Evolutionary conservation across 2,113 vertebrate species (phyloP).

Genomic region (Physeter macrocephalus): DNA sequence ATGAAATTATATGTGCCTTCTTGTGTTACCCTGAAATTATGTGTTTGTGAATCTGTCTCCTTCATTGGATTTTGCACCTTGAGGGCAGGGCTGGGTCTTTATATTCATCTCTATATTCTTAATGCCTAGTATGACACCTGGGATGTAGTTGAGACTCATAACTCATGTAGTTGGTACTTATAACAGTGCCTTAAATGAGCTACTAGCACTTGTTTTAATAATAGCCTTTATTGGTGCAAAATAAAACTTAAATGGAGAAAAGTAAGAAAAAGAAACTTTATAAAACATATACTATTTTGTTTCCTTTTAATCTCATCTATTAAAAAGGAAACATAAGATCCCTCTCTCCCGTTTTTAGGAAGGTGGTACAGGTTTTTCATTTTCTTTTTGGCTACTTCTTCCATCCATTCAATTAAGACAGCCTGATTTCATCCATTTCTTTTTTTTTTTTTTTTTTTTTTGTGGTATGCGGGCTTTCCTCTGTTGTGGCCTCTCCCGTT

Average conservation of each 20-base stretch:
- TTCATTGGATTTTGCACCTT: not conserved
- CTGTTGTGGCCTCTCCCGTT: no score
- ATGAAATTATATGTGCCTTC: not conserved
- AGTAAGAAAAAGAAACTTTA: not conserved
- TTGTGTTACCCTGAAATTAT: not conserved
- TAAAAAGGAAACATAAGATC: not conserved
- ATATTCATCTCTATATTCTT: not conserved
- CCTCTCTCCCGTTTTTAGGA: not conserved
- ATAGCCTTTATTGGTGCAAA: not conserved
- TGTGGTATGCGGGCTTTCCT: no score
- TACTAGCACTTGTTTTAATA: not conserved
- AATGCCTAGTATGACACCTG: not conserved
- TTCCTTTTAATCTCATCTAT: not conserved
- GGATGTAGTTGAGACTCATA: not conserved
- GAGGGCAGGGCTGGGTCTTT: not conserved
- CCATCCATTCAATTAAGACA: not conserved
- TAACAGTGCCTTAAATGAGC: not conserved
- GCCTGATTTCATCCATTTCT: not conserved
- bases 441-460: no score
- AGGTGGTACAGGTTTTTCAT: not conserved
- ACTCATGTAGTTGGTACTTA: not conserved
- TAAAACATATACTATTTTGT: not conserved
- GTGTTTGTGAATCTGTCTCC: not conserved
- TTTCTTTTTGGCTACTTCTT: not conserved
- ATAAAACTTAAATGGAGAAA: not conserved